These are phyloP conservation scores for Clarias gariepinus DNA, from an alignment of 2,113 vertebrate species.

Conservation along the genomic window DNA sequence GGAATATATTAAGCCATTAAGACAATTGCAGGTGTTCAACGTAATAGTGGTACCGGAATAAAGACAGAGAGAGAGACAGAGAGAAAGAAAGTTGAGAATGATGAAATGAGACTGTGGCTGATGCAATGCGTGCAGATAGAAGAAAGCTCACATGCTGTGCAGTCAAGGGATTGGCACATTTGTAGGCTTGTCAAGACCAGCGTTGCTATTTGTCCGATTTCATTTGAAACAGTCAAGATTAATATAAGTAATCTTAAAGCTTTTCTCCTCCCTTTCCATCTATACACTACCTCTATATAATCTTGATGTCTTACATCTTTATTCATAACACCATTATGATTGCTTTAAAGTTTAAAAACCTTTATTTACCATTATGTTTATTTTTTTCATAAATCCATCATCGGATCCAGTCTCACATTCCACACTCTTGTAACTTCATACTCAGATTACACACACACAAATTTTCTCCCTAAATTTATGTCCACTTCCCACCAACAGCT, in stretches of 20 bases:
- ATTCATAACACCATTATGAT: not conserved
- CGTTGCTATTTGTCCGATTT: conserved; percentile 1
- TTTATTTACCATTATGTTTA: not conserved
- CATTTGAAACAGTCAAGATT: conserved; percentile 18
- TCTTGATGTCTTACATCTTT: not conserved
- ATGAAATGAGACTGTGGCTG: conserved; percentile 27
- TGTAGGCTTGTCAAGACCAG: conserved; percentile 11
- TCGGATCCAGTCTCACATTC: not conserved
- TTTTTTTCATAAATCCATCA: not conserved
- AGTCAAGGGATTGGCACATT: conserved; percentile 18
- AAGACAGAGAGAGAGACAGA: not conserved
- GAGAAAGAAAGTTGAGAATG: conserved; percentile 22
- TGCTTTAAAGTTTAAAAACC: not conserved
- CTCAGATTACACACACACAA: not conserved
- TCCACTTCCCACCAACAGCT: no score
- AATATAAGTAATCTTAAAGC: not conserved
- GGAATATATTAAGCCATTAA: conserved; percentile 6
- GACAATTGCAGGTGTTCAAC: conserved; percentile 9
- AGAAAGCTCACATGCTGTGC: conserved; percentile 16
- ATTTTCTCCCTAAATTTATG: no score
- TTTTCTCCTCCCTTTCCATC: not conserved
- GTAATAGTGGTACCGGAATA: not conserved
- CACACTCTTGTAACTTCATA: not conserved
- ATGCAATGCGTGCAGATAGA: conserved; percentile 27
- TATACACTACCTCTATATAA: not conserved